Base-by-base conservation (phyloP, 2,113 vertebrate species). In the Panthera leo region DNA sequence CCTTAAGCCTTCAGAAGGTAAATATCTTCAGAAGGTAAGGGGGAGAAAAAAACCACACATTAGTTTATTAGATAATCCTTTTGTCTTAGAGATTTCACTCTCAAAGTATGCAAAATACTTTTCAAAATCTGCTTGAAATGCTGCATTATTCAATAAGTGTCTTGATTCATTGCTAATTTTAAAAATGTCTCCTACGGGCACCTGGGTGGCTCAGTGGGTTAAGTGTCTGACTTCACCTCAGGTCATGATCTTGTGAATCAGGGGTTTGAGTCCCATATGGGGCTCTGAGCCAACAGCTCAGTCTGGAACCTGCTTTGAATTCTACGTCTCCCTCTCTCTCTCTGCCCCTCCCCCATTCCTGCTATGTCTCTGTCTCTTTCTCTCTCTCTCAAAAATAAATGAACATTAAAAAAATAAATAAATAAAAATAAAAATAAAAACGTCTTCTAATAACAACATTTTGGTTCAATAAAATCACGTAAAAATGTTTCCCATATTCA, bases 401-500 rank as follows among this genome's bases (percentile, higher is more conserved):
- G 18, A 55, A 55, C 55, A 58, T 58, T 58, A 58, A 58, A 19
- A 19, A 19, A 19, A 58, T 58, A 58, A 58, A 18, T 58, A 58
- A 58, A 58, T 58, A 58, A 18, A 55, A 55, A 58, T 58, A 58
- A 18, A 55, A 55, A 55, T 78, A 15, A 53, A 94, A 79, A 88
- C 67, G 11, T 14, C 29, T 25, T 65, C 36, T 55, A 89, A 42
- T 67, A 91, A 67, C 2, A 90, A 85, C 80, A 68, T 78, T 87
- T 88, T 89, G 12, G 7, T 65, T 90, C 11, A 95, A 82, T 53
- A 84, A 96, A 96, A 93, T 85, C 4, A 82, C 45, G 65, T 67
- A 75, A 75, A 93, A 85, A 61, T 83, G 53, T 70, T 94, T 87
- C 88, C 5, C 36, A 55, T 45, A 88, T 75, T 67, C 13, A 89